These are phyloP conservation scores for Alca torda DNA, from an alignment of 2,797 vertebrate genomes.

Conservation along the genomic window DNA sequence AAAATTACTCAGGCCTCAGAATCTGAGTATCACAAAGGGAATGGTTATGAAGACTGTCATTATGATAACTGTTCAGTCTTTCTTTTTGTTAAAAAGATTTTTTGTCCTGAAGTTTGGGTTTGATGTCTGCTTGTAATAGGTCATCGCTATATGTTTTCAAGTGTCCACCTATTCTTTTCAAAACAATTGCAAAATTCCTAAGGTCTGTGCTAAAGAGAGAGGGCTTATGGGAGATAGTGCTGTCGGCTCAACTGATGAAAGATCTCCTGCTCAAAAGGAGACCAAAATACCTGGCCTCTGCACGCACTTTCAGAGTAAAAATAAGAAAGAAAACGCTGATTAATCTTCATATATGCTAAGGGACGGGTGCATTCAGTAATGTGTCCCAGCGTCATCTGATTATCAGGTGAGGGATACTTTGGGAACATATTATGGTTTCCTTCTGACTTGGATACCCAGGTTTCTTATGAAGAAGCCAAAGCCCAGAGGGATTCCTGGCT, in stretches of 20 bases:
- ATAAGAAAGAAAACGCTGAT: background rate
- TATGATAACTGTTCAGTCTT: conserved; percentile 2
- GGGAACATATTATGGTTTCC: background rate
- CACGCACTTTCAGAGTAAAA: background rate
- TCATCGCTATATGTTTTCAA: background rate
- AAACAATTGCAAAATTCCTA: background rate
- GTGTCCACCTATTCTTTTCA: background rate
- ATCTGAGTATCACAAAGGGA: conserved; percentile 12
- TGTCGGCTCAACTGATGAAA: background rate
- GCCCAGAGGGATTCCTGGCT: background rate
- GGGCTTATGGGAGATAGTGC: background rate
- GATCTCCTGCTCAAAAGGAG: background rate
- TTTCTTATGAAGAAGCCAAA: background rate
- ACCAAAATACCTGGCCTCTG: background rate
- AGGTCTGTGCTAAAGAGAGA: background rate
- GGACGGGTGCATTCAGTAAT: background rate
- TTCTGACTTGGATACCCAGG: background rate
- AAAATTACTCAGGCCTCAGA: conserved; percentile 24
- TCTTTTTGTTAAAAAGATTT: background rate
- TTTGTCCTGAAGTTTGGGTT: background rate
- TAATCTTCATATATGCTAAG: background rate
- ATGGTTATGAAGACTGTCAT: background rate
- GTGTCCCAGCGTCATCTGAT: background rate
- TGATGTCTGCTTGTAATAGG: background rate
- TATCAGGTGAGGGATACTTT: background rate